These are phyloP conservation scores for Zygaena filipendulae DNA, from an alignment of 2,888 invertebrate genomes.

Conservation along the genomic window DNA sequence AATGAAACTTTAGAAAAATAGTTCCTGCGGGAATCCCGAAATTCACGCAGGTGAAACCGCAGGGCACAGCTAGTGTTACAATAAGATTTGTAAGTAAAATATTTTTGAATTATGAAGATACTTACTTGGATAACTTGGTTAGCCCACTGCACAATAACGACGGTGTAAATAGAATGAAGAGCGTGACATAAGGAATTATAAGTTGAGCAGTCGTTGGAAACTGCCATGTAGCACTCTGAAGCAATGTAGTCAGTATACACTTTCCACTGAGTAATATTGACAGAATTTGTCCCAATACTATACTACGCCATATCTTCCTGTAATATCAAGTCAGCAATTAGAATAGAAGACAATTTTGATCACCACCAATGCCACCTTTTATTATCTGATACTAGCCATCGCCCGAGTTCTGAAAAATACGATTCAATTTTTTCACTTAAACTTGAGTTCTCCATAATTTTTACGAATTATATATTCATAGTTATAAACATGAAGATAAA, in stretches of 20 bases:
- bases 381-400: constrained; percentile 72
- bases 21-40: no score
- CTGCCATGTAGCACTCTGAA: constrained; percentile 75
- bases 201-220: constrained; percentile 84
- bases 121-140: constrained; percentile 73
- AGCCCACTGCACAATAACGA: constrained; percentile 79
- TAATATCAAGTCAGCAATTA: constrained; percentile 17
- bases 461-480: no score
- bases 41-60: no score
- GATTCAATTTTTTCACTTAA: constrained; percentile 75
- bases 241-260: constrained; percentile 77
- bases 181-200: constrained; percentile 80
- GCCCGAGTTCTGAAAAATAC: constrained; percentile 75
- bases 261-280: constrained; percentile 82
- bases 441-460: constrained; percentile 51
- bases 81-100: neutral
- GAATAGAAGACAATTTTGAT: neutral
- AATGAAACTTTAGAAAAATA: no score
- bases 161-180: constrained; percentile 81
- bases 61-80: no score
- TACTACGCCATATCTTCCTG: constrained; percentile 79
- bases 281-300: constrained; percentile 79
- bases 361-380: neutral
- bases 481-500: constrained; percentile 9
- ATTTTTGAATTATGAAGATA: no score